Conservation (phyloP, 2,797 vertebrate species). For the Pangasius macronema region DNA sequence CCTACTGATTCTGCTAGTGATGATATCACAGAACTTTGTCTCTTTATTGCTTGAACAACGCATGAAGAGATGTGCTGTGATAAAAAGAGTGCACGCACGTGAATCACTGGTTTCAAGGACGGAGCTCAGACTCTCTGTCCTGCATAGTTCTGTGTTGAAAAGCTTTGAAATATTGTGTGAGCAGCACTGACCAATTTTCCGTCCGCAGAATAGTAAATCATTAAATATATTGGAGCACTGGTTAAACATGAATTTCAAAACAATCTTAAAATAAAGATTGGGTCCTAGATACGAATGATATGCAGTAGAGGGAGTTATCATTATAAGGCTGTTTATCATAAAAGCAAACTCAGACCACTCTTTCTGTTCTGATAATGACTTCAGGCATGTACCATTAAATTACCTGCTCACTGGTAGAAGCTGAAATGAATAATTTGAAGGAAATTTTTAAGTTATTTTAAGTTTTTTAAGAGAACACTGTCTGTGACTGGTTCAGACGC, state of each 20-base stretch:
- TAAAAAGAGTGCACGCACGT: neutral
- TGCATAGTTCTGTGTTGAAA: neutral
- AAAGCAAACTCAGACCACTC: conserved; percentile 17
- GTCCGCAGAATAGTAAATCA: neutral
- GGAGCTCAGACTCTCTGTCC: neutral
- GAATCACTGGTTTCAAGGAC: conserved; percentile 11
- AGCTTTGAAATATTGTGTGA: neutral
- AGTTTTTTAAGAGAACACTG: too few relatives aligned
- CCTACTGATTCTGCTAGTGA: neutral
- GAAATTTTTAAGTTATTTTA: too few relatives aligned
- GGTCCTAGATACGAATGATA: conserved; percentile 12
- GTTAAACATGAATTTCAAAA: conserved; percentile 3
- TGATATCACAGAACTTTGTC: neutral
- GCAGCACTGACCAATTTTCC: neutral
- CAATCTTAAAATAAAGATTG: neutral
- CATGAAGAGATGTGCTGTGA: neutral
- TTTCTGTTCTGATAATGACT: conserved; percentile 4
- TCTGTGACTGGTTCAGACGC: too few relatives aligned
- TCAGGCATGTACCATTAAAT: conserved; percentile 20
- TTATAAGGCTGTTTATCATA: conserved; percentile 22
- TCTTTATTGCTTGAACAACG: neutral
- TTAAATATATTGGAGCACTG: neutral
- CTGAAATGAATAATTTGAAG: neutral
- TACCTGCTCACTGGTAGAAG: conserved; percentile 17
- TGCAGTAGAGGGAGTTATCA: neutral